Evolutionary conservation across 2,797 vertebrate species (phyloP), one percentile per base, ranked within the genome.

Genomic region (Gallinago nigripennis): DNA sequence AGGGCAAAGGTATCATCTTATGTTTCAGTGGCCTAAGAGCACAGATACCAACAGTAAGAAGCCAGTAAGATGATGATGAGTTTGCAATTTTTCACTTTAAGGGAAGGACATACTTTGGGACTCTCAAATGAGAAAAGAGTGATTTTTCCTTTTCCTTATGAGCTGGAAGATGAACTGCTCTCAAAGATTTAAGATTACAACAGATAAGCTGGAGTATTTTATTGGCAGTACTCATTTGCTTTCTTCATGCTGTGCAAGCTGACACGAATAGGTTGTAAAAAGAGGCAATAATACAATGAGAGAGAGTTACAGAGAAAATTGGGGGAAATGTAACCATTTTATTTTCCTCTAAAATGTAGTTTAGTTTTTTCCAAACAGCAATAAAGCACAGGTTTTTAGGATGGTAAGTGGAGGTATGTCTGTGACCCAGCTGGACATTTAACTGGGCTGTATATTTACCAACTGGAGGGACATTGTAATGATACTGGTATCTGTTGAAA

Each of bases 171-270:
- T 70, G 28, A 94, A 64, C 41, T 83, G 77, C 25, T 64, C 43
- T 80, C 21, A 57, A 46, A 12, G 57, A 71, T 83, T 81, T 91
- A 88, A 58, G 51, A 66, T 54, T 76, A 58, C 13, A 84, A 11
- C 41, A 88, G 39, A 72, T 69, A 95, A 92, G 3, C 13, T 61
- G n/a, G 19, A 3, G 2, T 86, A 60, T 86, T 91, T 94, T 92
- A 84, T 86, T 81, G 57, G 73, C 58, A 83, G 37, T 48, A 63
- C 10, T 88, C 76, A 86, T 94, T 90, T 94, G 51, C 58, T 88
- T 84, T 90, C 66, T 90, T 88, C 70, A 33, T 86, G 86, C 76
- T 91, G 71, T 88, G 73, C 45, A 51, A 85, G 60, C 82, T 88
- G 86, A 73, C 75, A 76, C 0, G 7, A 88, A 71, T 58, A 70